Base-by-base conservation (phyloP, 2,888 invertebrate genomes). In the Tetrapedia diversipes region DNA sequence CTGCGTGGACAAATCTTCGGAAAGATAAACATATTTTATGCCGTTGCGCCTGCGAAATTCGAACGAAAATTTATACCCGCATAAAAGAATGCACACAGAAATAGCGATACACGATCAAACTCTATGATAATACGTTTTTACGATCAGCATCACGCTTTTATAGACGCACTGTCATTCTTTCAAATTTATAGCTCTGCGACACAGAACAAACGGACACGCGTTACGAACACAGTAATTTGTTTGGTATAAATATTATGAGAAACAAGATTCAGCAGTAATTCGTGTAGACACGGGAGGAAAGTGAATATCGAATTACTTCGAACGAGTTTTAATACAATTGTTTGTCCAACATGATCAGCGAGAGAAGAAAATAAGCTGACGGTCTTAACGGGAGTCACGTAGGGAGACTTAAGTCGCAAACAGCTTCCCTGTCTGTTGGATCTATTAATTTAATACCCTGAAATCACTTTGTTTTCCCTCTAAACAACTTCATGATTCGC, bases 381-480 rank as follows among this genome's bases (percentile, higher is more conserved):
- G 83, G 82, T 81, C 80, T 81, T 82, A 81, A 72, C 84, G 84
- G 83, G 86, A 89, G 89, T 90, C 90, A 90, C 90, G 90, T 86
- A 90, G 87, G 74, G 84, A 83, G 85, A 87, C 87, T 89, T 88
- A 88, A 78, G 68, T 82, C 73, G 83, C 81, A 86, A 87, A 86
- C 88, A 89, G 84, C 79, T 81, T 71, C 74, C 53, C 51, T 79
- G 64, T 70, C 57, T 66, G 53, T 68, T 68, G 77, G 70, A 82
- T 81, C 86, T 86, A 84, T 87, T 88, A 87, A 88, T 87, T 88
- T 87, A 86, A 87, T 84, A 67, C 80, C 73, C 67, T 59, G 57
- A 80, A 83, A 88, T 85, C 80, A 72, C 83, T 80, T 70, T 79
- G 83, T 84, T 86, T 82, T 73, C 70, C 64, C 45, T 79, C 64